A percentile compares a stretch with the other conserved stretches of the same genome.
Evolutionary conservation across 23 tunicate species (phyloP).

Genomic region (Botrylloides violaceus): DNA sequence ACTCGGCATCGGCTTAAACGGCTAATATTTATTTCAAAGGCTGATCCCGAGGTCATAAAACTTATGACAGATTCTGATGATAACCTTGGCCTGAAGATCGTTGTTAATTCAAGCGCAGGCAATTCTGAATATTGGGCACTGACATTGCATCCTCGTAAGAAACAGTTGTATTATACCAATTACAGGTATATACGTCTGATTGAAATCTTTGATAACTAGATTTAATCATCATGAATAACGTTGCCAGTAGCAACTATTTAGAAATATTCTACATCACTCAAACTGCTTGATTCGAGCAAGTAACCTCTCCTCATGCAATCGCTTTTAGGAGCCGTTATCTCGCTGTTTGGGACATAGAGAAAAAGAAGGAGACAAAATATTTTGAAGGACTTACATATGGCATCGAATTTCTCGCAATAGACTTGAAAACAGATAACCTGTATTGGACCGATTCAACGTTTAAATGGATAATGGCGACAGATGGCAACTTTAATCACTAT

Average conservation of each 20-base stretch:
- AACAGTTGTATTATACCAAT: conserved; percentile 45
- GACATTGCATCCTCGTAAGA: conserved; percentile 39
- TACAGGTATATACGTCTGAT: too few species aligned
- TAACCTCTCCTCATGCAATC: too few species aligned
- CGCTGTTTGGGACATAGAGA: conserved; percentile 28
- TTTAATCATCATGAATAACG: too few species aligned
- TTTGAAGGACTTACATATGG: conserved; percentile 78
- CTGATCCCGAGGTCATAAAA: conserved; percentile 91
- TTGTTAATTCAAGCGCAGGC: conserved; percentile 30
- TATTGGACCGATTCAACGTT: conserved; percentile 85
- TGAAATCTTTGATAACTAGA: too few species aligned
- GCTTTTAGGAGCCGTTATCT: conserved; percentile 8
- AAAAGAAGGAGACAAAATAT: conserved; percentile 3
- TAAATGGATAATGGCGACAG: conserved; percentile 87
- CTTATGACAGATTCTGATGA: conserved; percentile 32
- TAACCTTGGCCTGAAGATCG: conserved; percentile 29
- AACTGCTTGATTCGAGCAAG: too few species aligned
- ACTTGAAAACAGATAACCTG: conserved; percentile 63
- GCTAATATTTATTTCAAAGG: too few species aligned
- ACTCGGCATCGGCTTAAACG: too few species aligned
- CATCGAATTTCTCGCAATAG: conserved; percentile 69
- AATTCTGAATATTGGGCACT: conserved; percentile 86
- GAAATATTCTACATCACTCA: too few species aligned
- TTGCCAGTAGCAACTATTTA: too few species aligned
- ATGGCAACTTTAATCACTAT: conserved; percentile 30